Evolutionary conservation across 2,888 invertebrate species (phyloP).

Genomic region (Caenorhabditis auriculariae): DNA sequence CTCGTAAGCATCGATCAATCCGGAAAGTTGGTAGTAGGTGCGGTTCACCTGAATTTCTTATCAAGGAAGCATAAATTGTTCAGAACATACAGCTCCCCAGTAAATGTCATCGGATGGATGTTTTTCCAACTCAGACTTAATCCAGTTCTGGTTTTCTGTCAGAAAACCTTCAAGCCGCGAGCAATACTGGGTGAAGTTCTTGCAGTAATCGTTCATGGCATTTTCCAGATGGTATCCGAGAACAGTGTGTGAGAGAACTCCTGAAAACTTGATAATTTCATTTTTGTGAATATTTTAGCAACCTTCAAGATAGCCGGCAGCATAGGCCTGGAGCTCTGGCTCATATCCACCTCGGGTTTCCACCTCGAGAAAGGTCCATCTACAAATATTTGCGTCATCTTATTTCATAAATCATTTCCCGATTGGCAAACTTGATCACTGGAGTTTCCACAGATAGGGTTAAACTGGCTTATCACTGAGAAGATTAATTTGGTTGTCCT

Average conservation of each 20-base stretch:
- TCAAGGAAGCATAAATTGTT: neutral
- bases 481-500: neutral
- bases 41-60: slow-evolving; percentile 40
- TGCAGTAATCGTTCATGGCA: slow-evolving; percentile 52
- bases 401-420: neutral
- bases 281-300: neutral
- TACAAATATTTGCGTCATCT: slow-evolving; percentile 7
- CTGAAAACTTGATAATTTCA: slow-evolving; percentile 6
- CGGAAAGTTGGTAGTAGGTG: slow-evolving; percentile 54
- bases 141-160: slow-evolving; percentile 51
- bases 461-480: neutral
- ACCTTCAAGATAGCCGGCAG: slow-evolving; percentile 60
- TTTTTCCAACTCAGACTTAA: slow-evolving; percentile 42
- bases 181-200: slow-evolving; percentile 57
- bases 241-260: slow-evolving; percentile 44
- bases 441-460: neutral
- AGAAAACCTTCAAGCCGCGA: slow-evolving; percentile 47
- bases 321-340: slow-evolving; percentile 54
- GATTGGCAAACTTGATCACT: neutral
- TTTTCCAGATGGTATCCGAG: slow-evolving; percentile 48
- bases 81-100: slow-evolving; percentile 52
- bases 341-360: slow-evolving; percentile 49
- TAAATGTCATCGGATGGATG: slow-evolving; percentile 56
- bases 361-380: slow-evolving; percentile 50
- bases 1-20: slow-evolving; percentile 48